Evolutionary conservation across 1,140 invertebrate species (phyloP), one percentile per base, ranked within the genome.

Genomic region (Eubasilissa regina): DNA sequence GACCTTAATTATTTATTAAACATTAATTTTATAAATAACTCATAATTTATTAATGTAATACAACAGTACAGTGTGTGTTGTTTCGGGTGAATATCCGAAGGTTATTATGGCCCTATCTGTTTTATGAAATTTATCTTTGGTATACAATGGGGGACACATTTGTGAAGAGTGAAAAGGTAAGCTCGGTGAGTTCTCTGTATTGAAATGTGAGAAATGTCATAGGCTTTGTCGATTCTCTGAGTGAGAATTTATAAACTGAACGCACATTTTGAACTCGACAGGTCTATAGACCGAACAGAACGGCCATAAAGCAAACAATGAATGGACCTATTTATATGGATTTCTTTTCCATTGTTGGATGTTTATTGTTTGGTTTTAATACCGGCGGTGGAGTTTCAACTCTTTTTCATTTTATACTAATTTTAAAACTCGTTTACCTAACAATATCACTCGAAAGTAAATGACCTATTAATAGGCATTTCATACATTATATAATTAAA

Each of bases 231-330:
- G 60, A 64, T 25, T 64, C 60, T 64, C 19, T 64, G 21, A 64
- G 21, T 64, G 35, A n/a, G 35, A 64, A 64, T 64, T 64, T 64
- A 64, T 64, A 64, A 64, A 64, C 60, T 64, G 60, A 64, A 64
- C 35, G 35, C 19, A 25, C 60, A 25, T 64, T 64, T 64, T 13
- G 60, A 64, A 25, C 60, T 13, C 25, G 60, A 64, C 60, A 64
- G 60, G 21, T 64, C 25, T 64, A 43, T 64, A 43, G 60, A 25
- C 60, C 60, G 25, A 64, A 43, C 60, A 64, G 60, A 43, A 64
- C 17, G 60, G 60, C 35, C 19, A 64, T 64, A 64, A 64, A 64
- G 19, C 60, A 35, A 13, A 64, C 60, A 64, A 64, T 64, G 12
- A 25, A 64, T 64, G 60, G 35, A 64, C 60, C 60, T 25, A 35